phyloP scores from a whole-genome alignment of 2,113 vertebrate species.

The Fregata magnificens region DNA sequence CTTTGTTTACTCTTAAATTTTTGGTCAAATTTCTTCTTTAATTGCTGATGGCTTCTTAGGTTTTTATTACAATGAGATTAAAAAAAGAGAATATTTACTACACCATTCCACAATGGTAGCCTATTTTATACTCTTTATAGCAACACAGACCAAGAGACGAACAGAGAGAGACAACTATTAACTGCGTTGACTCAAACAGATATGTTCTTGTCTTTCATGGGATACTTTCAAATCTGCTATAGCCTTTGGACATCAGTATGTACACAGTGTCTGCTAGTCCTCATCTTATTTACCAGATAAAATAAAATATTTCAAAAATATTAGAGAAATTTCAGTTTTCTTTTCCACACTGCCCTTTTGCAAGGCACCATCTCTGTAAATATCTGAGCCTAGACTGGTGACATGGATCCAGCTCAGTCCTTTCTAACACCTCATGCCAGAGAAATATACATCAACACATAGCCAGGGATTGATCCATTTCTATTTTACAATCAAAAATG shows the following conservation, averaged over 20 bases:
- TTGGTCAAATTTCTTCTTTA: not conserved
- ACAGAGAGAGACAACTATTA: not conserved
- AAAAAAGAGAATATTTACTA: not conserved
- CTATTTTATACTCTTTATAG: not conserved
- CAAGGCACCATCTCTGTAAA: not conserved
- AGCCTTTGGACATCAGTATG: not conserved
- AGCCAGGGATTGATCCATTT: not conserved
- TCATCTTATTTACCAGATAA: not conserved
- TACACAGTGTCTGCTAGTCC: not conserved
- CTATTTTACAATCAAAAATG: not conserved
- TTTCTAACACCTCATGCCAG: not conserved
- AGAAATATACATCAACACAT: not conserved
- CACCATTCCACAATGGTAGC: not conserved
- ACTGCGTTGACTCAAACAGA: not conserved
- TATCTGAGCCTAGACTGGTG: not conserved
- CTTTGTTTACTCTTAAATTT: not conserved
- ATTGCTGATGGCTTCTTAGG: not conserved
- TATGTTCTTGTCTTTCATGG: not conserved
- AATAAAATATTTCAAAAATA: not conserved
- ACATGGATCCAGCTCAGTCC: not conserved
- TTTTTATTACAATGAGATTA: not conserved
- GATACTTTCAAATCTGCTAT: not conserved
- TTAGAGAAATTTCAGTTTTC: not conserved
- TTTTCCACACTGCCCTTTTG: not conserved
- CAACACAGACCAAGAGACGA: not conserved